These are phyloP conservation scores for Synergus laeviventris DNA, from an alignment of 2,888 invertebrate genomes.

Conservation along the genomic window DNA sequence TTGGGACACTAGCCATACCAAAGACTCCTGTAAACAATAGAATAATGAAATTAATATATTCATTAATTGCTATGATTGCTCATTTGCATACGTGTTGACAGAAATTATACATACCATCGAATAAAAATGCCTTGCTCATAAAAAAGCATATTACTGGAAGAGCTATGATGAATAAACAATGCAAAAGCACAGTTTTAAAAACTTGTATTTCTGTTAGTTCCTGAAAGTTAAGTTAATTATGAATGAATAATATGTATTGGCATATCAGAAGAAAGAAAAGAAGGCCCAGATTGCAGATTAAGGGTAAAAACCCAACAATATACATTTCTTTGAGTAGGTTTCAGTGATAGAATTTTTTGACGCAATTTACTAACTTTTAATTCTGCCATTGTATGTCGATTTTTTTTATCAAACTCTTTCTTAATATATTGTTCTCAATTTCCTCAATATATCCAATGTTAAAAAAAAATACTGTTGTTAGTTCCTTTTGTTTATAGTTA, in stretches of 20 bases:
- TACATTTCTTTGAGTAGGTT: no score
- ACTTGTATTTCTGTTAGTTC: conserved; percentile 84
- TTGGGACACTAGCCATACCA: conserved; percentile 78
- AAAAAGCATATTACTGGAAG: conserved; percentile 88
- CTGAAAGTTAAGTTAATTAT: conserved; percentile 73
- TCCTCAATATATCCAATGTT: no score
- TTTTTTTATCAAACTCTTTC: no score
- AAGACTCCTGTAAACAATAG: conserved; percentile 76
- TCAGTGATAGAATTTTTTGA: background rate
- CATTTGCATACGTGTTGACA: background rate
- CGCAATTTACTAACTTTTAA: background rate
- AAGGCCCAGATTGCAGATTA: background rate
- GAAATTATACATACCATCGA: conserved; percentile 80
- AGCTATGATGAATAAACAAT: conserved; percentile 86
- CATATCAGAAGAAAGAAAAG: background rate
- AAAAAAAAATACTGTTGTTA: no score
- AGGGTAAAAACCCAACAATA: no score
- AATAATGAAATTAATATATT: background rate
- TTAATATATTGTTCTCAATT: no score
- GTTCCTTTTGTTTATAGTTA: no score
- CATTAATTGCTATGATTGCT: background rate
- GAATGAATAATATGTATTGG: background rate
- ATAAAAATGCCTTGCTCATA: conserved; percentile 81
- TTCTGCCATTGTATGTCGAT: background rate
- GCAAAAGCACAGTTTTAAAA: conserved; percentile 86